Percentiles rank a stretch among this genome's conserved stretches.
Conservation (phyloP, 1,140 invertebrate genomes). For the Battus philenor region DNA sequence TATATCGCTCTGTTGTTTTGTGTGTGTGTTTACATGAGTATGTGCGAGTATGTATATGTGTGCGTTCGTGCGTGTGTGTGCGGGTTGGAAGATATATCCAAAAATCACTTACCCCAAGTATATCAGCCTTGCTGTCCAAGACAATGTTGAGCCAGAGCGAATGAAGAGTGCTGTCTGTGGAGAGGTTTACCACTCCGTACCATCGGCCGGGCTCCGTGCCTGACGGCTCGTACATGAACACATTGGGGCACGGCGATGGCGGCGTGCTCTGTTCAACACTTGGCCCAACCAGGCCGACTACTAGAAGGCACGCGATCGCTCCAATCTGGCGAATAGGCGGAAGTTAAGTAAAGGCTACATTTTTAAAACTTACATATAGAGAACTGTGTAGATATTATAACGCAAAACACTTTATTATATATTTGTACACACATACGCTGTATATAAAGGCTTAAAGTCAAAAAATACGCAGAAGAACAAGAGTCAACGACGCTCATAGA, state of each 20-base stretch:
- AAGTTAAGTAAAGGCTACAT: too few relatives aligned
- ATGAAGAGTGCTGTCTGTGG: slow-evolving; percentile 61
- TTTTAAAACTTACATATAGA: too few relatives aligned
- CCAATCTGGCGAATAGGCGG: slow-evolving; percentile 34
- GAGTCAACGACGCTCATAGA: too few relatives aligned
- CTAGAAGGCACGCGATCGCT: slow-evolving; percentile 25
- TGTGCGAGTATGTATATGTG: too few relatives aligned
- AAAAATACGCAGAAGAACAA: too few relatives aligned
- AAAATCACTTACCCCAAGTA: slow-evolving; percentile 50
- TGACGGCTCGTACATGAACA: slow-evolving; percentile 61
- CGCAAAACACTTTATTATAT: too few relatives aligned
- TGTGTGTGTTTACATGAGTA: too few relatives aligned
- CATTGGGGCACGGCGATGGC: slow-evolving; percentile 62
- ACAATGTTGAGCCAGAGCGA: slow-evolving; percentile 68
- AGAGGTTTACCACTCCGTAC: slow-evolving; percentile 62
- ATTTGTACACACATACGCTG: too few relatives aligned
- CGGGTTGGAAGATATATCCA: too few relatives aligned
- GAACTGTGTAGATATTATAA: too few relatives aligned
- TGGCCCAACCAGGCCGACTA: slow-evolving; percentile 25
- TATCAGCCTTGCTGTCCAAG: slow-evolving; percentile 62
- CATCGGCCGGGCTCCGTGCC: slow-evolving; percentile 53
- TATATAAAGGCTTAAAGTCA: too few relatives aligned
- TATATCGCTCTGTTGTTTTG: too few relatives aligned
- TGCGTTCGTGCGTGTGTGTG: neutral
- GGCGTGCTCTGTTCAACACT: slow-evolving; percentile 37